Evolutionary conservation across 2,113 vertebrate species (phyloP).

Genomic region (Mugil cephalus): DNA sequence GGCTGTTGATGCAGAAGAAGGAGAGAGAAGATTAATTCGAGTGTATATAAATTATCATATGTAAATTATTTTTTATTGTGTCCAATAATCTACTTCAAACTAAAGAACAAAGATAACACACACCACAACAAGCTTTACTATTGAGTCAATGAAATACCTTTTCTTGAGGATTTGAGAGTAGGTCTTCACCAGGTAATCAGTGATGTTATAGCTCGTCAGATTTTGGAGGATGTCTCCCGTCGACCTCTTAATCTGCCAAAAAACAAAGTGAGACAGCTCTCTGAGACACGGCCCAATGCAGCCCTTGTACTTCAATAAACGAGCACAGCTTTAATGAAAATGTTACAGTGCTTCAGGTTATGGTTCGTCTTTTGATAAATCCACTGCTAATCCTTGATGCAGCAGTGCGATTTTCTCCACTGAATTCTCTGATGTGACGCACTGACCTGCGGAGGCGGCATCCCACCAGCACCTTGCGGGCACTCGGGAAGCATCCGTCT

Average conservation of each 20-base stretch:
- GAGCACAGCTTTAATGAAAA: background rate
- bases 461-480: constrained; percentile 85
- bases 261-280: background rate
- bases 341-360: background rate
- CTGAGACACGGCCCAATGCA: no score
- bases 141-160: constrained; percentile 83
- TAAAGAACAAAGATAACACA: background rate
- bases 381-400: background rate
- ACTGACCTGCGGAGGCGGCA: constrained; percentile 88
- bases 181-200: constrained; percentile 97
- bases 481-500: constrained; percentile 90
- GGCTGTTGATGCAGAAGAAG: constrained; percentile 69
- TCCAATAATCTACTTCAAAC: background rate
- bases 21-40: background rate
- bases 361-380: background rate
- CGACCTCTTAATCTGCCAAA: constrained; percentile 73
- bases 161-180: constrained; percentile 94
- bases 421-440: background rate
- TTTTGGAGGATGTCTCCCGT: constrained; percentile 92
- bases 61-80: no score
- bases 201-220: constrained; percentile 93
- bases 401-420: background rate
- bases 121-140: background rate
- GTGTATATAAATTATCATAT: background rate
- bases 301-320: no score